Evolutionary conservation across 2,888 invertebrate genomes (phyloP), one percentile per base, ranked within the genome.

Genomic region (Trichopria drosophilae): DNA sequence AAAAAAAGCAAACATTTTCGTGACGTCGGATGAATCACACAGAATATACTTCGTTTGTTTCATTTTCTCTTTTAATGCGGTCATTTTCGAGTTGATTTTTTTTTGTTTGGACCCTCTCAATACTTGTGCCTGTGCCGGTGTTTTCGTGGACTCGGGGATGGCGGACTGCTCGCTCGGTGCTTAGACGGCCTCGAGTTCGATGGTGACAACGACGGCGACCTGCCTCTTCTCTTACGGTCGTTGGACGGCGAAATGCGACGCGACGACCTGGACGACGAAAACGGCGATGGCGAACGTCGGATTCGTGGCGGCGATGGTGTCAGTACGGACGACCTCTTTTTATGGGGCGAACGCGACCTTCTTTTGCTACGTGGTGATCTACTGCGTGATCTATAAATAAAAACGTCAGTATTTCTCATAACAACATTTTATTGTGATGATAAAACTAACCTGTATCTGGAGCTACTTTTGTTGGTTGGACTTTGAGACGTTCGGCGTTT

Each of bases 71-170:
- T n/a, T n/a, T n/a, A n/a, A n/a, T n/a, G n/a, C n/a, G n/a, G n/a
- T n/a, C n/a, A n/a, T n/a, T n/a, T n/a, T n/a, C n/a, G n/a, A n/a
- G n/a, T n/a, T n/a, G n/a, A n/a, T n/a, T n/a, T n/a, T n/a, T n/a
- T n/a, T n/a, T n/a, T n/a, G n/a, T n/a, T n/a, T n/a, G n/a, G 42
- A 47, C 46, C 39, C 7, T 20, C 6, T 74, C 68, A 80, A 62
- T 80, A 79, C 68, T 79, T 80, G 66, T 80, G 80, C 65, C 80
- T 80, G 59, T 80, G 80, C 56, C 79, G 74, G 62, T 80, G 80
- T 66, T 80, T 80, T 46, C 78, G 75, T 19, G 79, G 73, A 18
- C 75, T 71, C 23, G 79, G 79, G 20, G 79, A 77, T 3, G 78
- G 75, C 20, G 73, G 74, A 60, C 69, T 71, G 48, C 58, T 62